A percentile compares a stretch with the other conserved stretches of the same genome.
phyloP scores from a whole-genome alignment of 2,888 invertebrate species.

The Brachypalpus laphriformis region DNA sequence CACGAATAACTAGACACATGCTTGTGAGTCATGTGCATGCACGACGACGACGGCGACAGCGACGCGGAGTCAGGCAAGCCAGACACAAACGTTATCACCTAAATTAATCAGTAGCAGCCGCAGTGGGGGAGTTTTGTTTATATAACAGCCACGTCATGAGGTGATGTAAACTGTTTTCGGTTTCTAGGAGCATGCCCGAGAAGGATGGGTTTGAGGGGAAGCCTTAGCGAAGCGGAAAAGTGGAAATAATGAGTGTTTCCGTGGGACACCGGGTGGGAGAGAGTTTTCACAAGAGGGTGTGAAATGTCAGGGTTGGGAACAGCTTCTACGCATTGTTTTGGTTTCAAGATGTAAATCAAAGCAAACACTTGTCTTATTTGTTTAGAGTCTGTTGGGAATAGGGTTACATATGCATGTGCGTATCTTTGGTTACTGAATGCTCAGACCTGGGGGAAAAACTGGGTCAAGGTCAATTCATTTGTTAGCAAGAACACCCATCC shows the following conservation, averaged over 20 bases:
- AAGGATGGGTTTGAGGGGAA: background rate
- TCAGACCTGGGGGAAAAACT: too few species aligned
- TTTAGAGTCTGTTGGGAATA: background rate
- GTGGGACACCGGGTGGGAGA: background rate
- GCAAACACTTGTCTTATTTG: background rate
- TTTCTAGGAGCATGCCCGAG: conserved; percentile 24
- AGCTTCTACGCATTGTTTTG: background rate
- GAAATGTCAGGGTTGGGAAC: background rate
- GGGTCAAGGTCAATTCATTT: too few species aligned
- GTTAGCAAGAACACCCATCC: too few species aligned
- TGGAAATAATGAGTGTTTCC: background rate
- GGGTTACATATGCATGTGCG: background rate
- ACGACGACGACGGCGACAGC: background rate
- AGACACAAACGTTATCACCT: conserved; percentile 13
- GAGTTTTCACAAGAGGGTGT: too few species aligned
- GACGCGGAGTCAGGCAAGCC: background rate
- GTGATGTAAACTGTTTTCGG: background rate
- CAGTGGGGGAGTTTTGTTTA: conserved; percentile 37
- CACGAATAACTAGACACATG: background rate
- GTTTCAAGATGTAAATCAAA: background rate
- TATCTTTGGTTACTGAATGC: background rate
- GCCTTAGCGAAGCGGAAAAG: background rate
- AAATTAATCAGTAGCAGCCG: background rate
- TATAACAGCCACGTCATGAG: conserved; percentile 53
- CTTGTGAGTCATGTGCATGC: conserved; percentile 21